phyloP scores from a whole-genome alignment of 2,888 invertebrate species.

The Caenorhabditis sp. region DNA sequence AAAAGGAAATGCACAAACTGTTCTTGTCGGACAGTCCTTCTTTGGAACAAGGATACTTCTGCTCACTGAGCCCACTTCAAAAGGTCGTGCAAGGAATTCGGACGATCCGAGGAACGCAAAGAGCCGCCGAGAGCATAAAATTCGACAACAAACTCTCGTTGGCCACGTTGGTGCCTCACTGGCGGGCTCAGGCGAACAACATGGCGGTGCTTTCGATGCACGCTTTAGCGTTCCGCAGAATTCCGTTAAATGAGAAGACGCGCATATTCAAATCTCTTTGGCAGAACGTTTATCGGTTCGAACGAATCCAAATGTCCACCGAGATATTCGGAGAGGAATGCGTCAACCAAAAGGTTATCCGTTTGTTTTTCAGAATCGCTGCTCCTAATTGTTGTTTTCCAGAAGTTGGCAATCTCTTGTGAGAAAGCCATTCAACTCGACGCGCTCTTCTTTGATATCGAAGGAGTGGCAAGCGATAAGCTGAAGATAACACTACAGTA shows the following conservation, averaged over 20 bases:
- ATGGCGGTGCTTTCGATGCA: slow-evolving; percentile 42
- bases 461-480: slow-evolving; percentile 32
- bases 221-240: slow-evolving; percentile 41
- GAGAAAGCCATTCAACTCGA: slow-evolving; percentile 43
- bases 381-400: slow-evolving; percentile 1
- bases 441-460: slow-evolving; percentile 43
- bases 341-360: slow-evolving; percentile 37
- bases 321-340: slow-evolving; percentile 46
- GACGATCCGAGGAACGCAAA: slow-evolving; percentile 26
- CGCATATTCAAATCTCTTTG: slow-evolving; percentile 48
- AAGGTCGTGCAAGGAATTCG: slow-evolving; percentile 33
- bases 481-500: slow-evolving; percentile 47
- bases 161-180: slow-evolving; percentile 43
- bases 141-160: slow-evolving; percentile 35
- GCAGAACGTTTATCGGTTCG: slow-evolving; percentile 50
- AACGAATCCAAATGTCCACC: slow-evolving; percentile 51
- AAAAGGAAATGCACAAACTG: slow-evolving; percentile 29
- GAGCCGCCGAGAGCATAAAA: slow-evolving; percentile 7
- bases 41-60: slow-evolving; percentile 33
- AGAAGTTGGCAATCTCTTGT: slow-evolving; percentile 43
- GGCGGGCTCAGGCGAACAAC: slow-evolving; percentile 35
- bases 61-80: slow-evolving; percentile 17
- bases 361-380: neutral
- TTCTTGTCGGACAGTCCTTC: slow-evolving; percentile 33
- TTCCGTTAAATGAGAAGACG: slow-evolving; percentile 31